Evolutionary conservation across 2,888 invertebrate species (phyloP).

Genomic region (Ichneumoninae sp.): DNA sequence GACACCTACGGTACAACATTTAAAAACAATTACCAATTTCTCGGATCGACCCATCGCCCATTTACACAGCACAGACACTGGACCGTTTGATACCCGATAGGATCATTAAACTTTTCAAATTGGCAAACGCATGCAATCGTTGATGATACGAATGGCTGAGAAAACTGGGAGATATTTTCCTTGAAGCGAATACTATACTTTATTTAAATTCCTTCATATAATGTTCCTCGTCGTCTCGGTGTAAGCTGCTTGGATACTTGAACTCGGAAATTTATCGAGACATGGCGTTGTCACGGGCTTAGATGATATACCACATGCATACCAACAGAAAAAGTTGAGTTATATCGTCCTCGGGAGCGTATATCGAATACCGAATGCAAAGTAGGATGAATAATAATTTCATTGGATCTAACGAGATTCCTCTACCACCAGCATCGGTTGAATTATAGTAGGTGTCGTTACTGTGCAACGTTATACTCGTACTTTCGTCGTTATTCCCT

Average conservation of each 20-base stretch:
- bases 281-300: neutral
- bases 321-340: constrained; percentile 41
- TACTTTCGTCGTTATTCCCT: neutral
- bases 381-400: constrained; percentile 38
- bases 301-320: constrained; percentile 6
- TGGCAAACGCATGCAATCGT: neutral
- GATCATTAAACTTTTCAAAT: neutral
- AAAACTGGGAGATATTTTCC: neutral
- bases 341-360: constrained; percentile 35
- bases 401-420: constrained; percentile 48
- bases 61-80: neutral
- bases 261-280: neutral
- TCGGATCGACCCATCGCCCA: neutral
- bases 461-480: neutral
- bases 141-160: neutral
- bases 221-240: neutral
- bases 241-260: constrained; percentile 15
- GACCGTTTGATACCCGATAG: neutral
- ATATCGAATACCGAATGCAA: constrained; percentile 48
- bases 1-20: neutral
- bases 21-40: neutral
- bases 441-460: constrained; percentile 18
- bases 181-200: neutral
- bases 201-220: neutral
- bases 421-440: constrained; percentile 10